These are phyloP conservation scores for Pluvianellus socialis DNA, from an alignment of 2,113 vertebrate genomes.

Conservation along the genomic window DNA sequence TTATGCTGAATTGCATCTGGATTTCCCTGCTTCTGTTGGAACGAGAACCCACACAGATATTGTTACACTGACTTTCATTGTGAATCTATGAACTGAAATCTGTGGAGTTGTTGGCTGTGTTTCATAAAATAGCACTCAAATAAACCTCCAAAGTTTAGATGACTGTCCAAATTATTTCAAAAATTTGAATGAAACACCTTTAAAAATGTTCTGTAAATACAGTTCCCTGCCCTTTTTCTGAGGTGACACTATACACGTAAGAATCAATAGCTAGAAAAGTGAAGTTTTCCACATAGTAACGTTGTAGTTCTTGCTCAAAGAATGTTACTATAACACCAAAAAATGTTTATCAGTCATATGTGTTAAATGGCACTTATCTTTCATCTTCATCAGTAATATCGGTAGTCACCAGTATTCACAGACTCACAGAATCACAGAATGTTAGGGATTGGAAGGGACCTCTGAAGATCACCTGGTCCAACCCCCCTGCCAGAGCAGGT, in stretches of 20 bases:
- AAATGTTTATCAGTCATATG: rapidly evolving
- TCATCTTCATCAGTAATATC: neutral
- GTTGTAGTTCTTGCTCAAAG: neutral
- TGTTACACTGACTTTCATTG: neutral
- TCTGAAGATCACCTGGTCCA: too few relatives aligned
- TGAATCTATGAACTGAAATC: neutral
- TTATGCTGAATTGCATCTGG: neutral
- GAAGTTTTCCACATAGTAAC: neutral
- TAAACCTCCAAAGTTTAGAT: neutral
- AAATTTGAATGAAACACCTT: neutral
- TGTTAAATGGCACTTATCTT: neutral
- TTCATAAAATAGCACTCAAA: neutral
- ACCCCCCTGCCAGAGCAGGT: too few relatives aligned
- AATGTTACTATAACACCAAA: neutral
- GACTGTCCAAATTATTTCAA: neutral
- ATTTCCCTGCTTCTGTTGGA: neutral
- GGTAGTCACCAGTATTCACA: neutral
- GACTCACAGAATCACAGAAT: too few relatives aligned
- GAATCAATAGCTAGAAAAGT: neutral
- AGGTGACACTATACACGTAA: neutral
- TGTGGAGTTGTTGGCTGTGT: neutral
- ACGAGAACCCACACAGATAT: neutral
- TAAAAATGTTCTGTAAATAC: neutral
- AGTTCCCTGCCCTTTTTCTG: neutral
- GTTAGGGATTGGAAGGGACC: too few relatives aligned